These are phyloP conservation scores for Hystrix cristata DNA, from an alignment of 2,113 vertebrate genomes.

Conservation along the genomic window DNA sequence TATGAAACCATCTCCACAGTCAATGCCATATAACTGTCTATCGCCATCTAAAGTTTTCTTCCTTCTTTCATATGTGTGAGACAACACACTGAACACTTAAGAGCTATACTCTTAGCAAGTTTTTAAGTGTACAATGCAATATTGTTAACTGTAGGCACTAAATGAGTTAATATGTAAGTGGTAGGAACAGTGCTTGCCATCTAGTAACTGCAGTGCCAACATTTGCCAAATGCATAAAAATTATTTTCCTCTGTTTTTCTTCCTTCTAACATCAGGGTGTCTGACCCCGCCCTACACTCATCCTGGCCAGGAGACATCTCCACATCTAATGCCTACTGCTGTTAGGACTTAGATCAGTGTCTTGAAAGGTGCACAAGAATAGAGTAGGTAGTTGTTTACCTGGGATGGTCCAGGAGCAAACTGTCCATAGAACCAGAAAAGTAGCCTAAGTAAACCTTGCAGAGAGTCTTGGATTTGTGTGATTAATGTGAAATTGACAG, in stretches of 20 bases:
- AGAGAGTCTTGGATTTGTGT: background rate
- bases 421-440: background rate
- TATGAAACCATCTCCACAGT: background rate
- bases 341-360: background rate
- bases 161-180: conserved; percentile 16
- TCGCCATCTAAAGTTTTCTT: background rate
- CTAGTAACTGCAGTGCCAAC: background rate
- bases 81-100: background rate
- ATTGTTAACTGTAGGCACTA: background rate
- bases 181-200: background rate
- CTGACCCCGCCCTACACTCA: background rate
- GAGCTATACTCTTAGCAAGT: background rate
- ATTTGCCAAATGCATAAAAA: conserved; percentile 13
- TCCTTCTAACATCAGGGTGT: background rate
- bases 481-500: conserved; percentile 4
- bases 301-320: background rate
- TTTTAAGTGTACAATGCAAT: background rate
- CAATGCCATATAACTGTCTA: too few species aligned
- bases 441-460: background rate
- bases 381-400: background rate
- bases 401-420: background rate
- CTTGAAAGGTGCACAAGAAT: background rate
- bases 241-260: background rate
- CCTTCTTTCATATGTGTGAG: background rate
- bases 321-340: background rate